These are phyloP conservation scores for Pycnomerus fuliginosus DNA, from an alignment of 2,888 invertebrate genomes.

Conservation along the genomic window DNA sequence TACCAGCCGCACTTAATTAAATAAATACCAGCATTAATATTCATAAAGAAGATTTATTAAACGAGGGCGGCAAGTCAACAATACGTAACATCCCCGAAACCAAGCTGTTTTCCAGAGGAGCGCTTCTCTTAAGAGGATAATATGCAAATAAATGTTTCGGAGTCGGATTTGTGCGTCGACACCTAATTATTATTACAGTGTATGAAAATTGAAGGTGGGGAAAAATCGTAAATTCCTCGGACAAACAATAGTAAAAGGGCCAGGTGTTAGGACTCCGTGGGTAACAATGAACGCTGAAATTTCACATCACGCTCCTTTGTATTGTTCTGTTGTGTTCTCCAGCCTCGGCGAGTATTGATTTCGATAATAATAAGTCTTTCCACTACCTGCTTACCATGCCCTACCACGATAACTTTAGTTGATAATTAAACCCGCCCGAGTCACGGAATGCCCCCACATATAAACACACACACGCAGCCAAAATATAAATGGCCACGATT, in stretches of 20 bases:
- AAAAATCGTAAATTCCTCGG: conserved; percentile 4
- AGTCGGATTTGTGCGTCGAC: conserved; percentile 4
- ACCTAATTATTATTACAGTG: not conserved
- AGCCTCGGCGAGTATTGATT: conserved; percentile 20
- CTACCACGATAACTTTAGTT: conserved; percentile 17
- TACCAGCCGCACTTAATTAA: too few species aligned
- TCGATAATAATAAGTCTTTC: conserved; percentile 25
- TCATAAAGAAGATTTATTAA: conserved; percentile 16
- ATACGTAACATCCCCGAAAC: too few species aligned
- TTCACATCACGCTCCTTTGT: conserved; percentile 24
- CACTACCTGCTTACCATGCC: conserved; percentile 13
- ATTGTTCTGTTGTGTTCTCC: conserved; percentile 20
- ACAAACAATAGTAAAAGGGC: conserved; percentile 8
- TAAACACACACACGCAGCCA: conserved; percentile 1
- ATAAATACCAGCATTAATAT: conserved; percentile 18
- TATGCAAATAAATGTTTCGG: conserved; percentile 16
- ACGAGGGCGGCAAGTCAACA: conserved; percentile 12
- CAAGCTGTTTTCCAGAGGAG: conserved; percentile 6
- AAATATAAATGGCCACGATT: conserved; percentile 5
- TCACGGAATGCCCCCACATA: conserved; percentile 9
- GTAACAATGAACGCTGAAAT: conserved; percentile 23
- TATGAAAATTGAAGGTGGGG: not conserved
- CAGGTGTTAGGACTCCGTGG: conserved; percentile 13
- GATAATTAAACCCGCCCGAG: conserved; percentile 18
- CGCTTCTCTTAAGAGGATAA: conserved; percentile 9